Conservation (phyloP, 2,113 vertebrate species). For the Microtus richardsoni region DNA sequence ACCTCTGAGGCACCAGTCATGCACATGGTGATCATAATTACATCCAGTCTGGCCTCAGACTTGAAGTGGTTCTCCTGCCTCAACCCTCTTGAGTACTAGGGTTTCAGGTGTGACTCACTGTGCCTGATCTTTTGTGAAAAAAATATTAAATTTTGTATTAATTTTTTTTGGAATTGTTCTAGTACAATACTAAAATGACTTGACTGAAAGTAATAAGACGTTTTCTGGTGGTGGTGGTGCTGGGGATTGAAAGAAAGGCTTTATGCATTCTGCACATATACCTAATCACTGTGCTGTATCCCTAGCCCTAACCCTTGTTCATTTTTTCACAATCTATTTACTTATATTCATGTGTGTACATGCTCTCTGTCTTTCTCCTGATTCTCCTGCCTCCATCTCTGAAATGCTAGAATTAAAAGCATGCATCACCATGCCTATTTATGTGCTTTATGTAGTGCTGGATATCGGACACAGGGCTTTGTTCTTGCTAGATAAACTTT, state of each 20-base stretch:
- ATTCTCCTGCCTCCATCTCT: neutral
- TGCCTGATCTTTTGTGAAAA: neutral
- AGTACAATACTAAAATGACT: conserved; percentile 45
- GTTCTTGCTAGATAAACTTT: neutral
- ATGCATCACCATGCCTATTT: too few species aligned
- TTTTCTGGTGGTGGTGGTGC: neutral
- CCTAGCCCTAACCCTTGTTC: neutral
- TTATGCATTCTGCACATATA: neutral
- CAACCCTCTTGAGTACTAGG: neutral
- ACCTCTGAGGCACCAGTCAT: neutral
- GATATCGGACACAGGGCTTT: neutral
- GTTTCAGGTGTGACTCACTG: neutral
- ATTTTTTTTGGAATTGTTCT: neutral
- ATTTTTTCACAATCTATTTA: neutral
- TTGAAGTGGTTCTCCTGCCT: neutral
- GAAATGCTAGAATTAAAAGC: neutral
- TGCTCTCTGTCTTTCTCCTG: neutral
- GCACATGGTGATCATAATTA: neutral
- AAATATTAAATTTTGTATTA: neutral
- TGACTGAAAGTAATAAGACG: neutral
- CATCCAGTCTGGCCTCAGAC: neutral
- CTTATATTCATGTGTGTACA: neutral
- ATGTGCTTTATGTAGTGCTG: neutral
- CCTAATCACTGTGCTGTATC: neutral
- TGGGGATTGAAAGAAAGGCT: neutral